Percentiles rank a stretch among this genome's conserved stretches.
Conservation (phyloP, 2,888 invertebrate species). For the Plebejus melissa region DNA sequence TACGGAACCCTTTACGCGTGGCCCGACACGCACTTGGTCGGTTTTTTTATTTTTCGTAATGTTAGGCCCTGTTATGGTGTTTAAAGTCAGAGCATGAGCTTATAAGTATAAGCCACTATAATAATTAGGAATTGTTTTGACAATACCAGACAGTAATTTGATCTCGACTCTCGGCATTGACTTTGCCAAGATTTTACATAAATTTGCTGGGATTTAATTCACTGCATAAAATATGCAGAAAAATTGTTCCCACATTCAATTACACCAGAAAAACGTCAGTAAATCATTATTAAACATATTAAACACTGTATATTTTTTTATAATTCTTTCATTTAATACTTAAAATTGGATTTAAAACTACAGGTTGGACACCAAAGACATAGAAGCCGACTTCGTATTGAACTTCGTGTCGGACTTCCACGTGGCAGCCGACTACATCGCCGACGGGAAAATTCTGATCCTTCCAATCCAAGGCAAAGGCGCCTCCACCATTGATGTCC, state of each 20-base stretch:
- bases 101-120: background rate
- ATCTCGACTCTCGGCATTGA: too few species aligned
- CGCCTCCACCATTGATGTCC: slow-evolving; percentile 57
- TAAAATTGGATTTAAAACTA: slow-evolving; percentile 35
- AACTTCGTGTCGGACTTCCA: slow-evolving; percentile 58
- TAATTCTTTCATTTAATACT: background rate
- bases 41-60: too few species aligned
- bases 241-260: background rate
- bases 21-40: too few species aligned
- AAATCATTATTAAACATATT: background rate
- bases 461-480: slow-evolving; percentile 74
- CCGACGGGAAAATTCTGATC: slow-evolving; percentile 71
- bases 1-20: too few species aligned
- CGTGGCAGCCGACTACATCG: slow-evolving; percentile 64
- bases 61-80: too few species aligned
- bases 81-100: background rate
- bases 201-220: background rate
- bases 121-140: too few species aligned
- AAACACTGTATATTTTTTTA: background rate
- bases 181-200: too few species aligned
- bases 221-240: background rate
- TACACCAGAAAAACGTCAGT: background rate
- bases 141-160: too few species aligned
- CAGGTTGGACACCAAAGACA: slow-evolving; percentile 53
- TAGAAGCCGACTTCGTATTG: slow-evolving; percentile 52